Conservation (phyloP, 2,888 invertebrate genomes). For the Himalopsyche kuldschensis region DNA sequence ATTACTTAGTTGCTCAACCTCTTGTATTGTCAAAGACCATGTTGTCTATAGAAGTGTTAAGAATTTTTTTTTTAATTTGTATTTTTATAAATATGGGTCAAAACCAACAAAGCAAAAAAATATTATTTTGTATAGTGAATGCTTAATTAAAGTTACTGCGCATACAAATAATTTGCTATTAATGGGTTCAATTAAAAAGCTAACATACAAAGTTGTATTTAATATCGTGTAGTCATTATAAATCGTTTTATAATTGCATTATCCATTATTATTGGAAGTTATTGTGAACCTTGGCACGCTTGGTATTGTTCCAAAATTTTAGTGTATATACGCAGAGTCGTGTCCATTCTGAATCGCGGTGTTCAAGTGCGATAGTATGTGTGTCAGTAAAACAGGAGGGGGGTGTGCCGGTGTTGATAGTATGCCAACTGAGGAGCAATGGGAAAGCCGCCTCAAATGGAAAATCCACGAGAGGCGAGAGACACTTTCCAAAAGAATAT, state of each 20-base stretch:
- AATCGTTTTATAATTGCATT: neutral
- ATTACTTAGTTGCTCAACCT: no score
- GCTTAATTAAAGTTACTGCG: no score
- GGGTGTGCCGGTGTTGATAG: conserved; percentile 6
- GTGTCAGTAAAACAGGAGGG: conserved; percentile 9
- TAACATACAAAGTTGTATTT: neutral
- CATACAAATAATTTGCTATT: no score
- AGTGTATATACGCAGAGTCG: neutral
- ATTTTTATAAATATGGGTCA: no score
- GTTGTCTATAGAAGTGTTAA: no score
- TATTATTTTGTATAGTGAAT: no score
- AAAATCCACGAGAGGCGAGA: neutral
- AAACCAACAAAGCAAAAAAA: no score
- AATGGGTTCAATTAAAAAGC: neutral
- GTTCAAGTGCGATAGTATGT: neutral
- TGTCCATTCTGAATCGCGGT: neutral
- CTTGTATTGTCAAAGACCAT: no score
- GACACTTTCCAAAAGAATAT: neutral
- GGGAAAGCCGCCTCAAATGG: neutral
- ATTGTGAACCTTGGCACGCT: neutral
- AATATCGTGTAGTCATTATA: neutral
- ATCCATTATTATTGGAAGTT: neutral
- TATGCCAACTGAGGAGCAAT: neutral
- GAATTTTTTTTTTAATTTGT: no score
- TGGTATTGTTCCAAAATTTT: neutral